Conservation (phyloP, 1,140 invertebrate genomes). For the Drosophila sucinea region DNA sequence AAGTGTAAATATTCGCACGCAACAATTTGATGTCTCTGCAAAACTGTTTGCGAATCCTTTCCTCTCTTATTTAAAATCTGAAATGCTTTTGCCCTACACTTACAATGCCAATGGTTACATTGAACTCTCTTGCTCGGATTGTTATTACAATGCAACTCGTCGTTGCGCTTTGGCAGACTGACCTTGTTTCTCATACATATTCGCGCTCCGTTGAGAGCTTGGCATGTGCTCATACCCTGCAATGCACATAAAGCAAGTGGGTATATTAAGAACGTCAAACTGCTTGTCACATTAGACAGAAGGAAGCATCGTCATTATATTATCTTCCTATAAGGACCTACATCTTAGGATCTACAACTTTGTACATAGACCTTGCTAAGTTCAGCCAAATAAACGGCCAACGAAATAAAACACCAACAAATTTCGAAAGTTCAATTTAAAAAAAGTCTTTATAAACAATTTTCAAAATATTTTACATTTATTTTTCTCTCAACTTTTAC, state of each 20-base stretch:
- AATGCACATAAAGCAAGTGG: background rate
- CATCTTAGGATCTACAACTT: background rate
- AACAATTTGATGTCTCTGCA: constrained; percentile 27
- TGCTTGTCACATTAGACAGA: no score
- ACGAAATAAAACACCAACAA: no score
- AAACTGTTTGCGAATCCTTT: constrained; percentile 9
- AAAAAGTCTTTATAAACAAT: no score
- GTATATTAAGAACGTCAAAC: background rate
- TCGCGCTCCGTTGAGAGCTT: constrained; percentile 50
- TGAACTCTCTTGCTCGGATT: constrained; percentile 52
- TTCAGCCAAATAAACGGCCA: no score
- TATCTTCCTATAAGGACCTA: constrained; percentile 5
- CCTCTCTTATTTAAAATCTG: background rate
- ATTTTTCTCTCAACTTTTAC: no score
- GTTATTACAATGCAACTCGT: constrained; percentile 19
- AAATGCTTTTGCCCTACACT: constrained; percentile 5
- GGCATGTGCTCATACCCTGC: constrained; percentile 33
- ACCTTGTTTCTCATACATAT: constrained; percentile 63
- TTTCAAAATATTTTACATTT: no score
- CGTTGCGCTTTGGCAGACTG: constrained; percentile 60
- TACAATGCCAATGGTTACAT: constrained; percentile 63
- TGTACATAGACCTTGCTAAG: no score
- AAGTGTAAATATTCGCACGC: constrained; percentile 14
- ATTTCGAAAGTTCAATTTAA: no score
- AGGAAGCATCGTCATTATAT: background rate